Evolutionary conservation across 2,113 vertebrate species (phyloP).

Genomic region (Microcebus murinus): DNA sequence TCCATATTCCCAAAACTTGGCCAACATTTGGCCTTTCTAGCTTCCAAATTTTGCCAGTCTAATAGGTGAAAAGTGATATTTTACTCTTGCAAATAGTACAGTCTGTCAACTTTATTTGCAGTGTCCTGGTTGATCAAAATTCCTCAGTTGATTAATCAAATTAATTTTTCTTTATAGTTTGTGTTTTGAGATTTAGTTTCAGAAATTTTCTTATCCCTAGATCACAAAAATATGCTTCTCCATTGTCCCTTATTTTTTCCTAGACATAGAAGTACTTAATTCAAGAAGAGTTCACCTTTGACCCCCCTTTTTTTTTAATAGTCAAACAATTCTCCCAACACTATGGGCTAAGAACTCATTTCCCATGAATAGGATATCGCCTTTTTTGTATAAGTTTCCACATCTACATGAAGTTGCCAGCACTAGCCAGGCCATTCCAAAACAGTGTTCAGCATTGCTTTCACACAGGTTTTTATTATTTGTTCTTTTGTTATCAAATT

Average conservation of each 20-base stretch:
- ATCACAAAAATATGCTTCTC: background rate
- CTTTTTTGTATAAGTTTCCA: background rate
- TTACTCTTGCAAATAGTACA: background rate
- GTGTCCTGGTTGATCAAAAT: background rate
- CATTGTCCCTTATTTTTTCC: background rate
- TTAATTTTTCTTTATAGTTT: background rate
- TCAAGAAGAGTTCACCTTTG: background rate
- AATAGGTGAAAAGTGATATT: background rate
- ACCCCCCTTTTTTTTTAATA: background rate
- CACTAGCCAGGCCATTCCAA: background rate
- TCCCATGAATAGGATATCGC: background rate
- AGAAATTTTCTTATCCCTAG: background rate
- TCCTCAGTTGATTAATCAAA: background rate
- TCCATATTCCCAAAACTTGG: background rate
- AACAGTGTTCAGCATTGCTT: background rate
- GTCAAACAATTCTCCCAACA: background rate
- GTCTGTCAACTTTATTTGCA: background rate
- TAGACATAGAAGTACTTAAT: background rate
- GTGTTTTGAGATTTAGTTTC: background rate
- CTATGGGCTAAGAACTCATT: background rate
- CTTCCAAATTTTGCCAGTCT: background rate
- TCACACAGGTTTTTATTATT: background rate
- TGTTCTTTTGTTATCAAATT: background rate
- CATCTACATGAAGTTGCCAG: background rate
- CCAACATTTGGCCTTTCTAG: background rate